Evolutionary conservation across 2,888 invertebrate species (phyloP).

Genomic region (Dicycla oo): DNA sequence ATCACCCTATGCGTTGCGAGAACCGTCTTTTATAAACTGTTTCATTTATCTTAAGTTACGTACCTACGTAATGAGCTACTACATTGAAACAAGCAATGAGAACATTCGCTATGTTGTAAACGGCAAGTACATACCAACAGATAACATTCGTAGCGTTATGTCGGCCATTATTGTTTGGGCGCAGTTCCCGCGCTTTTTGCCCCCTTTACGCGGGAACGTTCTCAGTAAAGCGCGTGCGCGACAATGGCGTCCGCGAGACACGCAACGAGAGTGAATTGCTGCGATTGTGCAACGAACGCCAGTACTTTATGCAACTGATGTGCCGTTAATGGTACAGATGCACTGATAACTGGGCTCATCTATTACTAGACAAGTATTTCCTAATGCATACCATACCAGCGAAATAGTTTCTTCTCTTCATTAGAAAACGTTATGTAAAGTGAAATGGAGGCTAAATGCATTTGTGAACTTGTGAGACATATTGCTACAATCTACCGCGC

Average conservation of each 20-base stretch:
- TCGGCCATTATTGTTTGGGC: constrained; percentile 86
- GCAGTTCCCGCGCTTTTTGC: constrained; percentile 89
- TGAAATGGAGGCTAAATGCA: constrained; percentile 39
- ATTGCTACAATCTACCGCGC: constrained; percentile 20
- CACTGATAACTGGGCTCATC: constrained; percentile 79
- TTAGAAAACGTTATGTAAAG: constrained; percentile 56
- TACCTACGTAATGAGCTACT: constrained; percentile 55
- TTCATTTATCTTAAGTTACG: constrained; percentile 35
- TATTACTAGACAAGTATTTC: constrained; percentile 71
- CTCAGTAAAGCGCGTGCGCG: constrained; percentile 88
- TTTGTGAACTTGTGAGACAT: constrained; percentile 28
- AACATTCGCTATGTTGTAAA: constrained; percentile 85
- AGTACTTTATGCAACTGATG: constrained; percentile 85
- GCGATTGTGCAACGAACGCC: constrained; percentile 83
- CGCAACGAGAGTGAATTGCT: constrained; percentile 87
- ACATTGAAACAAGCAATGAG: constrained; percentile 77
- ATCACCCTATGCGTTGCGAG: constrained; percentile 7
- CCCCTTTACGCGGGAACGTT: constrained; percentile 88
- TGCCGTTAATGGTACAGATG: constrained; percentile 85
- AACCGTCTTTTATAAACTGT: constrained; percentile 23
- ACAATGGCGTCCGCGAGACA: constrained; percentile 83
- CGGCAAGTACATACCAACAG: constrained; percentile 72
- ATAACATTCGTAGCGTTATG: constrained; percentile 89
- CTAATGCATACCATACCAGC: constrained; percentile 66
- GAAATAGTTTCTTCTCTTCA: constrained; percentile 51